Base-by-base conservation (phyloP, 2,797 vertebrate species). In the Phrynocephalus vlangalii region DNA sequence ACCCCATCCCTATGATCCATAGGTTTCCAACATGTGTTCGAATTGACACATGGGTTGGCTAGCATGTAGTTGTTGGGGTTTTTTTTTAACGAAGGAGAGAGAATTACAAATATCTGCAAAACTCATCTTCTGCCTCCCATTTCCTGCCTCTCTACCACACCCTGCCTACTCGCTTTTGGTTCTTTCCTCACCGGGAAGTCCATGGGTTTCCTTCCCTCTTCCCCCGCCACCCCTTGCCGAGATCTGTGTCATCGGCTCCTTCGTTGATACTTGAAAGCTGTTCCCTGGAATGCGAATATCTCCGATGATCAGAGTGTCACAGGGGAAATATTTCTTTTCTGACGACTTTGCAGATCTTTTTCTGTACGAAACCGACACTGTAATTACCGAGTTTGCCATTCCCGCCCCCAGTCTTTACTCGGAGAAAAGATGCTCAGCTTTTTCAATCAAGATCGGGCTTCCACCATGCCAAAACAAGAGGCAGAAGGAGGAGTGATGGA, bases 281-380 rank as follows among this genome's bases (percentile, higher is more conserved):
- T 87, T 92, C 91, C 92, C 86, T 90, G 56, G 82, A 94, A 93
- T 86, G 91, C 79, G 91, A 94, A 93, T 83, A 93, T 88, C 93
- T 92, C 92, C 92, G 89, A 88, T 80, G 68, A 93, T 93, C 67
- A 90, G 85, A 95, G 6, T n/a, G 88, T 84, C 79, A 92, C 79
- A 66, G 83, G 91, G 90, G 89, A 95, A 94, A 91, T 94, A 91
- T 91, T 91, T 94, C 90, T 95, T 87, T 95, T 94, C 91, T 93
- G 90, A 91, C 71, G 86, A 92, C 86, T 93, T 92, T 90, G 92
- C 92, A 96, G 94, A 96, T 95, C 93, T 91, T 91, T 93, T 93
- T 93, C 89, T 94, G 91, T 90, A 87, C 83, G 91, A 96, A 96
- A 96, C 0, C 68, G 93, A 95, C 75, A 86, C 94, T 92, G 89